phyloP scores from a whole-genome alignment of 2,888 invertebrate genomes.

The Lepidochrysops patricia region DNA sequence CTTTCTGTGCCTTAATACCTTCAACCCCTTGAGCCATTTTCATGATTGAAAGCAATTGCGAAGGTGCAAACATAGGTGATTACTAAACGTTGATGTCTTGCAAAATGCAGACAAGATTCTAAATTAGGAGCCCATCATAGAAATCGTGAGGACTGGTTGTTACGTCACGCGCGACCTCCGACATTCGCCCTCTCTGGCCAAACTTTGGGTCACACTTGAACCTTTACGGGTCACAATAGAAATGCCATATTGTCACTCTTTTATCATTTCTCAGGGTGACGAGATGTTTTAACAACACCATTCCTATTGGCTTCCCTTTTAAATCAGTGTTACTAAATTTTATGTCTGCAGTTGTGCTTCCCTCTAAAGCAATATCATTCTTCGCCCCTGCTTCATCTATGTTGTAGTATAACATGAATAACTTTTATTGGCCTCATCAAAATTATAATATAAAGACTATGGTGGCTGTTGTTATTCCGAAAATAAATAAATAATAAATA shows the following conservation, averaged over 20 bases:
- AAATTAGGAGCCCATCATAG: constrained; percentile 20
- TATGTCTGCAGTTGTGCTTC: too few species aligned
- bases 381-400: too few species aligned
- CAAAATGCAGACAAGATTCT: constrained; percentile 21
- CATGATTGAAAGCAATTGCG: not conserved
- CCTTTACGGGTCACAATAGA: constrained; percentile 20
- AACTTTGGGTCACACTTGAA: constrained; percentile 42
- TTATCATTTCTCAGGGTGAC: not conserved
- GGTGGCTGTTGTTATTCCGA: too few species aligned
- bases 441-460: too few species aligned
- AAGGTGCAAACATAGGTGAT: not conserved
- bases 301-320: too few species aligned
- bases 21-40: not conserved
- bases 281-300: too few species aligned
- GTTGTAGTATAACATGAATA: too few species aligned
- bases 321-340: too few species aligned
- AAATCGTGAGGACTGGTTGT: constrained; percentile 38
- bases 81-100: constrained; percentile 14
- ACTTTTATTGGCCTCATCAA: too few species aligned
- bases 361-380: too few species aligned
- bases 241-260: not conserved
- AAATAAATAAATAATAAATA: too few species aligned
- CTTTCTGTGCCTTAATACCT: too few species aligned
- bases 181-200: constrained; percentile 45
- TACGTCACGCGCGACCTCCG: constrained; percentile 55